Evolutionary conservation across 2,797 vertebrate species (phyloP).

Genomic region (Bradypodion ventrale): DNA sequence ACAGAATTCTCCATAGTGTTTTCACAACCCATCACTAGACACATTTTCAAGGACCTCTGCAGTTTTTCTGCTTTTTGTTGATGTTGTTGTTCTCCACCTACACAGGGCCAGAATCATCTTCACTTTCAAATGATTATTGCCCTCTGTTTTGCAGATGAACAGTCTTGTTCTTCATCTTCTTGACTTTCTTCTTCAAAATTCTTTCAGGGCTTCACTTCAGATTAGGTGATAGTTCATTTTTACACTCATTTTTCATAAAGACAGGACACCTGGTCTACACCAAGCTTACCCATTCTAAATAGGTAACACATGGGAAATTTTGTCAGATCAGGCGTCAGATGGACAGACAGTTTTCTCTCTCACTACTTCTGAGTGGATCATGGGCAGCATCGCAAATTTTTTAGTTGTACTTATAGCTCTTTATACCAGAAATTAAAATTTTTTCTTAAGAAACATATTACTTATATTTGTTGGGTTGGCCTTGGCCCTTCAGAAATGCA

Average conservation of each 20-base stretch:
- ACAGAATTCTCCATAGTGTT: slow-evolving; percentile 39
- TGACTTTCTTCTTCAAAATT: neutral
- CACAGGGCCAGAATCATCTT: slow-evolving; percentile 9
- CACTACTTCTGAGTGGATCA: neutral
- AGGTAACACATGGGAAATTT: neutral
- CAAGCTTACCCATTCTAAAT: neutral
- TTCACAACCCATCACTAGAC: slow-evolving; percentile 39
- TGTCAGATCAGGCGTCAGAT: slow-evolving; percentile 2
- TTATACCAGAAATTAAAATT: neutral
- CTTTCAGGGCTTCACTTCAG: neutral
- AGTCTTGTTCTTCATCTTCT: neutral
- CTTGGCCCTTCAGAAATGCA: neutral
- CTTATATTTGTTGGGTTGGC: neutral
- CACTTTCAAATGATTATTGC: slow-evolving; percentile 20
- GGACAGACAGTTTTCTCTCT: neutral
- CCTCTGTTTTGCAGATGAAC: slow-evolving; percentile 9
- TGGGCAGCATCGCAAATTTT: neutral
- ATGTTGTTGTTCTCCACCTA: slow-evolving; percentile 26
- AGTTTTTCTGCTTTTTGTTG: slow-evolving; percentile 19
- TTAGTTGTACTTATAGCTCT: neutral
- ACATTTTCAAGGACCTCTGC: slow-evolving; percentile 30
- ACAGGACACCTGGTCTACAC: neutral
- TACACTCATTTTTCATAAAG: neutral
- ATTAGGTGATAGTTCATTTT: neutral
- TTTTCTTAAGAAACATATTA: neutral